Evolutionary conservation across 1,140 invertebrate genomes (phyloP).

Genomic region (Drosophila asahinai): DNA sequence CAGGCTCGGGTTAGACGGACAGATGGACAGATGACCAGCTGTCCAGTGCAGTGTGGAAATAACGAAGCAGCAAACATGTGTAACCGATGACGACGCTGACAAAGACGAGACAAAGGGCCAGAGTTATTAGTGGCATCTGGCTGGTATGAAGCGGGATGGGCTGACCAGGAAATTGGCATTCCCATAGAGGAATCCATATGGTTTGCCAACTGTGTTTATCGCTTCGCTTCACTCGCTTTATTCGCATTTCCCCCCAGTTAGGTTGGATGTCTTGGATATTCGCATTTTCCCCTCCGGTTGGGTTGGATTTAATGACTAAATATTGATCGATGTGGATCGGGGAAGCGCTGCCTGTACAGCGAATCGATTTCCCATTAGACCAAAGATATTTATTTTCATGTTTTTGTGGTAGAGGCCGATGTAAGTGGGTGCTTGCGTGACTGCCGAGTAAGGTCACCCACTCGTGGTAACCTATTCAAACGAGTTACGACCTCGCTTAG

Average conservation of each 20-base stretch:
- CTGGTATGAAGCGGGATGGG: constrained; percentile 4
- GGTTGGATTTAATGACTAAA: constrained; percentile 33
- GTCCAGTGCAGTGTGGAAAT: constrained; percentile 37
- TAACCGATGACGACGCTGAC: constrained; percentile 34
- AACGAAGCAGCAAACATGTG: constrained; percentile 48
- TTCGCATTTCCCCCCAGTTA: constrained; percentile 3
- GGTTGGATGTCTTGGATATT: too few relatives aligned
- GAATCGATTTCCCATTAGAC: constrained; percentile 33
- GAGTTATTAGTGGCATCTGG: constrained; percentile 37
- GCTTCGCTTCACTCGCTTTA: constrained; percentile 29
- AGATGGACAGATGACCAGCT: constrained; percentile 8
- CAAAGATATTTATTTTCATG: constrained; percentile 1
- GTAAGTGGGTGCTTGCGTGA: constrained; percentile 48
- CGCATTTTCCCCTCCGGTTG: too few relatives aligned
- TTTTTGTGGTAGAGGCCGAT: background rate
- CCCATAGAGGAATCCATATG: constrained; percentile 46
- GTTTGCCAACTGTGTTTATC: constrained; percentile 33
- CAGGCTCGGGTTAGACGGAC: background rate
- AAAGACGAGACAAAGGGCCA: constrained; percentile 24
- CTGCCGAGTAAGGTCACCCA: constrained; percentile 39
- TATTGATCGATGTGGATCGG: constrained; percentile 59
- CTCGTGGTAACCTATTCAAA: constrained; percentile 36
- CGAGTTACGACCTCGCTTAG: constrained; percentile 38
- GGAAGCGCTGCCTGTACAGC: background rate
- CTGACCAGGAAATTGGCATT: constrained; percentile 66